Conservation (phyloP, 2,113 vertebrate species). For the Calidris pugnax region DNA sequence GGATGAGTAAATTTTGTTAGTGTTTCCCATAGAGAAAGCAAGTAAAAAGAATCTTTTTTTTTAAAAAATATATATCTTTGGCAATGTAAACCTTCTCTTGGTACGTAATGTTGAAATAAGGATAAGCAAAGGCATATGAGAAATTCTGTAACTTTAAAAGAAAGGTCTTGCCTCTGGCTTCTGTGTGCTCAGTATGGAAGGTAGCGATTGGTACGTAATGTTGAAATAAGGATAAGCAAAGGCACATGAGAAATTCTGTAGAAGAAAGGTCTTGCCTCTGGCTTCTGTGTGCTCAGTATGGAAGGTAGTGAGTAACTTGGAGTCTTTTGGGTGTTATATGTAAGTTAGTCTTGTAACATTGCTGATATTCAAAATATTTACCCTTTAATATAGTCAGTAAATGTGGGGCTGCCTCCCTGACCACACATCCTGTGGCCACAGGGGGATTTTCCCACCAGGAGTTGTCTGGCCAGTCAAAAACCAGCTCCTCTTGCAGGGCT, state of each 20-base stretch:
- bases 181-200: fast-evolving
- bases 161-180: neutral
- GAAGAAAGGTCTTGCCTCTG: neutral
- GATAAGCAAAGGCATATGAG: neutral
- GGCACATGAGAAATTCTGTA: neutral
- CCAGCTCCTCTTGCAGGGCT: neutral
- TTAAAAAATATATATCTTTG: neutral
- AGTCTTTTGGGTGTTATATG: neutral
- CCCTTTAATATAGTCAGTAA: neutral
- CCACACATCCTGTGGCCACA: fast-evolving
- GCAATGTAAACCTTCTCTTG: neutral
- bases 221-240: neutral
- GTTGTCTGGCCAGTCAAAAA: neutral
- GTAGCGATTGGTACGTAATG: neutral
- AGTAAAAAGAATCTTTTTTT: neutral
- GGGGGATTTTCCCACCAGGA: neutral
- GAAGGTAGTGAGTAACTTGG: neutral
- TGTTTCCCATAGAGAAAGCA: neutral
- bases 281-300: fast-evolving
- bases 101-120: neutral
- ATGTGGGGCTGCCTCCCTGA: neutral
- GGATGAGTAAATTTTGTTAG: neutral
- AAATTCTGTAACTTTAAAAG: neutral
- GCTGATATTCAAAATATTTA: neutral
- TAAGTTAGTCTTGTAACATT: neutral